Conservation (phyloP, 2,113 vertebrate species). For the Marcusenius ussheri region DNA sequence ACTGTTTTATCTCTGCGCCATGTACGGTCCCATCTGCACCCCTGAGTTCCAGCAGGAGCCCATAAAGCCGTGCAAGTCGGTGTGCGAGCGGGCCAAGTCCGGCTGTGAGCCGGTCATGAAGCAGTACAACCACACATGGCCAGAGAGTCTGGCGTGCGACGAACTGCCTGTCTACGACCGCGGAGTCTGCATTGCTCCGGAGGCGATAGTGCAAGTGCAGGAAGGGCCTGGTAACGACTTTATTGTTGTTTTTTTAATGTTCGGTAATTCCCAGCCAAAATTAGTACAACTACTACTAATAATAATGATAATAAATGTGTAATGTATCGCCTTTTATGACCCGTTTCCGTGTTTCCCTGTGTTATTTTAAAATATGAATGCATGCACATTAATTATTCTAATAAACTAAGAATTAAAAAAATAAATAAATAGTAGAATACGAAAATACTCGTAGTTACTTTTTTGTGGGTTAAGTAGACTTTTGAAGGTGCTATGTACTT, state of each 20-base stretch:
- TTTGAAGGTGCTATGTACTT: neutral
- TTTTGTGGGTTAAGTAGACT: neutral
- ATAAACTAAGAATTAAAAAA: neutral
- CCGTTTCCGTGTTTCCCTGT: neutral
- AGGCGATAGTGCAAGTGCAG: slow-evolving; percentile 82
- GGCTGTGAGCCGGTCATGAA: slow-evolving; percentile 91
- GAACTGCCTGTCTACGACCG: slow-evolving; percentile 93
- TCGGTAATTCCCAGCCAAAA: neutral
- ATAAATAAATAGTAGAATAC: neutral
- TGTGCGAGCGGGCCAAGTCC: slow-evolving; percentile 81
- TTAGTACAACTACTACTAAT: neutral
- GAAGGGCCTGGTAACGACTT: slow-evolving; percentile 72
- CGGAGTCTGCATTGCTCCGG: slow-evolving; percentile 92
- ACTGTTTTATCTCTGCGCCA: slow-evolving; percentile 93
- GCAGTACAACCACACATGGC: slow-evolving; percentile 90
- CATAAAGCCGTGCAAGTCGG: slow-evolving; percentile 93
- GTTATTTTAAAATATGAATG: neutral
- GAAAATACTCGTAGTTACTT: neutral
- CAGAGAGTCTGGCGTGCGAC: slow-evolving; percentile 84
- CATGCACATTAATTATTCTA: neutral
- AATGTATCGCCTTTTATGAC: neutral
- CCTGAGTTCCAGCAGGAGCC: slow-evolving; percentile 96
- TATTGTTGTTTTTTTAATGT: neutral
- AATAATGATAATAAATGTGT: neutral
- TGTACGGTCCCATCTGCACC: slow-evolving; percentile 98